Percentiles rank a stretch among this genome's conserved stretches.
These are phyloP conservation scores for Nymphalis io DNA, from an alignment of 1,140 invertebrate genomes.

Conservation along the genomic window DNA sequence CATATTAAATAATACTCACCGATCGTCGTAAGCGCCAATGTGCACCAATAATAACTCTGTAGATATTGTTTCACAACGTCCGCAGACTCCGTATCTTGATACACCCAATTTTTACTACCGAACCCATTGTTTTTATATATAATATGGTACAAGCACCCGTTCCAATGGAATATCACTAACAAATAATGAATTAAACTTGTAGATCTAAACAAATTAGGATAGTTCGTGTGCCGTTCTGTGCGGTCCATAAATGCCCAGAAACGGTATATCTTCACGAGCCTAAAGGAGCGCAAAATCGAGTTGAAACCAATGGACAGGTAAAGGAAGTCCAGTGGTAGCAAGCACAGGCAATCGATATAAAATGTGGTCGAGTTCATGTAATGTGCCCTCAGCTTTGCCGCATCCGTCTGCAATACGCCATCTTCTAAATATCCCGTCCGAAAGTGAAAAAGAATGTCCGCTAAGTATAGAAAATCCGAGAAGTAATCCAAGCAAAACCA, in stretches of 20 bases:
- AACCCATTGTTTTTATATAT: constrained; percentile 97
- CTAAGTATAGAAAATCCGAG: constrained; percentile 96
- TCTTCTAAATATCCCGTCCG: constrained; percentile 98
- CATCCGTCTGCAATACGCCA: constrained; percentile 97
- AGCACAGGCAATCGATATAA: constrained; percentile 99
- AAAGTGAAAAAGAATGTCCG: constrained; percentile 98
- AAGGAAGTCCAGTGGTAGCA: constrained; percentile 98
- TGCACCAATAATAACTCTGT: constrained; percentile 99
- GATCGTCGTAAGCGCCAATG: constrained; percentile 96
- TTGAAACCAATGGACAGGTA: constrained; percentile 99
- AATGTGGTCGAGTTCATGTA: constrained; percentile 99
- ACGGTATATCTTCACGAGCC: constrained; percentile 98
- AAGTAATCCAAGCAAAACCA: constrained; percentile 99
- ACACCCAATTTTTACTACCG: constrained; percentile 95
- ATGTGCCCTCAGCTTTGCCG: constrained; percentile 94
- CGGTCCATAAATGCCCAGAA: constrained; percentile 99
- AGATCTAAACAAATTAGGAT: constrained; percentile 98
- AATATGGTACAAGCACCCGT: constrained; percentile 98
- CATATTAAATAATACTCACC: constrained; percentile 74
- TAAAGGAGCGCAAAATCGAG: constrained; percentile 97
- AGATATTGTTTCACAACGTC: constrained; percentile 97
- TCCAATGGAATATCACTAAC: constrained; percentile 99
- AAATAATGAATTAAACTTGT: constrained; percentile 97
- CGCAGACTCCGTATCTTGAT: constrained; percentile 88
- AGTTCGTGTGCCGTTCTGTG: constrained; percentile 98